Evolutionary conservation across 2,888 invertebrate species (phyloP).

Genomic region (Prenolepis imparis): DNA sequence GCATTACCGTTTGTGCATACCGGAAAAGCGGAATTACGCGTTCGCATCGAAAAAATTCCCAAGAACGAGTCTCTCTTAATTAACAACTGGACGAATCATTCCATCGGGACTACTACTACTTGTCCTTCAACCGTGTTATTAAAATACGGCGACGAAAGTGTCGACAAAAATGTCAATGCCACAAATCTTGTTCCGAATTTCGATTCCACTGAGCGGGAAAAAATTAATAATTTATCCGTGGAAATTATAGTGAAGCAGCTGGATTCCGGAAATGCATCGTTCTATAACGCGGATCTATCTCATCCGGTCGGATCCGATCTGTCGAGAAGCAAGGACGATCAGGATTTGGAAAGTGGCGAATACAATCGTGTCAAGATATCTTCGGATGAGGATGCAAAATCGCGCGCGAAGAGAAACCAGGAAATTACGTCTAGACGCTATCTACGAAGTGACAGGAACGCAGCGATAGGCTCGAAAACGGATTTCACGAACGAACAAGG

Average conservation of each 20-base stretch:
- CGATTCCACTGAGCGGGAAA: background rate
- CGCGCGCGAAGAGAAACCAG: slow-evolving; percentile 58
- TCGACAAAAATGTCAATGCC: background rate
- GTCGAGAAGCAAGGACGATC: background rate
- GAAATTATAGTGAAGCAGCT: background rate
- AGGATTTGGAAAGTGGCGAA: background rate
- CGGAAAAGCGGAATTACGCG: slow-evolving; percentile 27
- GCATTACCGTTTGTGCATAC: slow-evolving; percentile 26
- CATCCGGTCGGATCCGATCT: background rate
- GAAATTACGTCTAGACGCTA: slow-evolving; percentile 12
- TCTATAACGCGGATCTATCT: background rate
- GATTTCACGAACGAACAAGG: background rate
- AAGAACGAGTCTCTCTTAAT: background rate
- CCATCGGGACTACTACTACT: background rate
- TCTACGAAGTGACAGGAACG: background rate
- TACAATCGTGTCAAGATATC: background rate
- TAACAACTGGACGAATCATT: background rate
- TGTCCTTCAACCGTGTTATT: background rate
- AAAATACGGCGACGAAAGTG: background rate
- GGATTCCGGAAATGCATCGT: background rate
- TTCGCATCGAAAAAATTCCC: slow-evolving; percentile 39
- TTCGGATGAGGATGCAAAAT: slow-evolving; percentile 30
- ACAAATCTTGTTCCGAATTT: background rate
- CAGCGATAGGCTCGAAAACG: background rate
- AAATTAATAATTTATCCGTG: background rate